Percentiles rank a stretch among this genome's conserved stretches.
Evolutionary conservation across 2,113 vertebrate species (phyloP).

Genomic region (Zonotrichia leucophrys): DNA sequence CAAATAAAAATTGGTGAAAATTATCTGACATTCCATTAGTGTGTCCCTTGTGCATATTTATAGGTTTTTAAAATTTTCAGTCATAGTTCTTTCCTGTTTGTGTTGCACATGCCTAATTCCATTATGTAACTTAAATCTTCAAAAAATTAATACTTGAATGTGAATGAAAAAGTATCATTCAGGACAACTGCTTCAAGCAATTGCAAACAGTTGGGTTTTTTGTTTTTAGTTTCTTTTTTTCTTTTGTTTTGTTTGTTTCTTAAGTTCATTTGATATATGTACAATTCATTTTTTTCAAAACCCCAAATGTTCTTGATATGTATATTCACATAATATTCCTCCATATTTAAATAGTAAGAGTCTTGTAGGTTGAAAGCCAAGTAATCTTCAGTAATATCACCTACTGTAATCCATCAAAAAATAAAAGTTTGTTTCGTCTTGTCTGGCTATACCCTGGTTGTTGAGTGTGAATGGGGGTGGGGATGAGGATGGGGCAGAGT

Average conservation of each 20-base stretch:
- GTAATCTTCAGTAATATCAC: conserved; percentile 77
- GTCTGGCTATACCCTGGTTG: conserved; percentile 98
- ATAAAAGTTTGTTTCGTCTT: conserved; percentile 80
- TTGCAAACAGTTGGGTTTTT: conserved; percentile 68
- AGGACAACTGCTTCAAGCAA: conserved; percentile 82
- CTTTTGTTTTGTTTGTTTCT: conserved; percentile 43
- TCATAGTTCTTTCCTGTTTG: conserved; percentile 79
- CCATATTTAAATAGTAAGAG: conserved; percentile 84
- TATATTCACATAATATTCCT: conserved; percentile 85
- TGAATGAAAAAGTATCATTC: conserved; percentile 84
- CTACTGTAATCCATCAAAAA: conserved; percentile 83
- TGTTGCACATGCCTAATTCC: conserved; percentile 90
- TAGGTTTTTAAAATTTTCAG: conserved; percentile 77
- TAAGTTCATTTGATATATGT: conserved; percentile 80
- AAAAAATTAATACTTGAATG: conserved; percentile 86
- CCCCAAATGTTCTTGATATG: conserved; percentile 82
- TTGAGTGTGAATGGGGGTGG: conserved; percentile 97
- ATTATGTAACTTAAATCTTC: conserved; percentile 85
- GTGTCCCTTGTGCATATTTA: conserved; percentile 98
- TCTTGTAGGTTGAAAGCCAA: conserved; percentile 83
- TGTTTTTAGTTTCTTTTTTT: background rate
- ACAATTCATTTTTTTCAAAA: conserved; percentile 80
- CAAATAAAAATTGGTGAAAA: conserved; percentile 92
- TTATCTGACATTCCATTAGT: conserved; percentile 90
- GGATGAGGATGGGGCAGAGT: conserved; percentile 93